Evolutionary conservation across 2,113 vertebrate genomes (phyloP), one percentile per base, ranked within the genome.

Genomic region (Neodontobutis hainanensis): DNA sequence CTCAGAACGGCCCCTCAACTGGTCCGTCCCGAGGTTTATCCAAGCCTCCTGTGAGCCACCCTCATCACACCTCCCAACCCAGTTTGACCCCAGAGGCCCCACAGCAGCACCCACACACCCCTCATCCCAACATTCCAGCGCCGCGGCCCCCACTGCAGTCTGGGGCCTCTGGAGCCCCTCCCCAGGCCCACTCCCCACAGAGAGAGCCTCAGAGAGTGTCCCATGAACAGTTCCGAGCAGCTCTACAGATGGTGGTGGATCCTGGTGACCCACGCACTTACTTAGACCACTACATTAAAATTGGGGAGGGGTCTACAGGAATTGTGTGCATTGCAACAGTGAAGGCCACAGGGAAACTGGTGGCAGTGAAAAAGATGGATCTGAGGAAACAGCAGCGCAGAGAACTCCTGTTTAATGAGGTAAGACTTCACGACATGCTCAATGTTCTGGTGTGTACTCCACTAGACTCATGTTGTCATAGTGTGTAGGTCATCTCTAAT

Each of bases 291-390:
- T 98, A 98, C 88, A 98, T 99, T 69, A 98, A 99, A 87, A 99
- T 98, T 0, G 96, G 96, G 0, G 97, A 99, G 74, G 97, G 97
- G 11, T 99, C 96, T 70, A 98, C 97, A 0, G 96, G 97, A 27
- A 90, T 99, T 0, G 96, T 98, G 50, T 99, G 96, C 75, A 96
- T 99, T 0, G 95, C 96, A 77, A 97, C 96, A 0, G 89, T 97
- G 74, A 94, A 93, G 73, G 94, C 92, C 80, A 94, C 91, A 0
- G 96, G 97, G 11, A 93, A 94, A 52, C 88, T 98, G 65, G 97
- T 98, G 6, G 96, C 96, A 0, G 96, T 98, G 67, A 98, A 99
- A 78, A 98, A 98, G 90, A 99, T 98, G 96, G 96, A 98, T 87
- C 90, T 98, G 75, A 92, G 95, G 61, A 98, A 98, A 59, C 97